Evolutionary conservation across 2,888 invertebrate genomes (phyloP).

Genomic region (Eupithecia exiguata): DNA sequence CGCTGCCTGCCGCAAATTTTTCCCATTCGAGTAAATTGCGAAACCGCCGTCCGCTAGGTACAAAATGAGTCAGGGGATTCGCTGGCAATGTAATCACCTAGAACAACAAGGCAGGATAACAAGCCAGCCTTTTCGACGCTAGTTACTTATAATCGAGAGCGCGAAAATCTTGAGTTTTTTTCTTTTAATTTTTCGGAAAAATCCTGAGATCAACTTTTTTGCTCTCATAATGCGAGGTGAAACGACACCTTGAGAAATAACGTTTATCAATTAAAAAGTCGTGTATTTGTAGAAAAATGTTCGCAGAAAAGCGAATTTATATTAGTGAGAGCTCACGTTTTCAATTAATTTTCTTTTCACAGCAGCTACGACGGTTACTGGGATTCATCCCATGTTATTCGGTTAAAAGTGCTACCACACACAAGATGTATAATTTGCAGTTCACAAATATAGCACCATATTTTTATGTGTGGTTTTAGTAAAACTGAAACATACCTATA

Average conservation of each 20-base stretch:
- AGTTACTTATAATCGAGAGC: conserved; percentile 67
- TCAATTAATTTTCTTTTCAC: conserved; percentile 47
- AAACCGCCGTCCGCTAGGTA: conserved; percentile 73
- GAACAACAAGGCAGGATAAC: conserved; percentile 72
- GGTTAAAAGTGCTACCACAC: conserved; percentile 48
- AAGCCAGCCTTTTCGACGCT: conserved; percentile 61
- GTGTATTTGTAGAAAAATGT: conserved; percentile 10
- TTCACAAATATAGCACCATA: not conserved
- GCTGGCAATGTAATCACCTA: conserved; percentile 72
- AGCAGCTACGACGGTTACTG: conserved; percentile 37
- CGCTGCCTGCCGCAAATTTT: conserved; percentile 68
- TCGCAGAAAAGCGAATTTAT: conserved; percentile 33
- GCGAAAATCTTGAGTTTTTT: conserved; percentile 25
- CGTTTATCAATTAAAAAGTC: conserved; percentile 18
- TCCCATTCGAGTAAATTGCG: conserved; percentile 78
- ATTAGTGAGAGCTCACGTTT: conserved; percentile 40
- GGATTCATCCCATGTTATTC: conserved; percentile 48
- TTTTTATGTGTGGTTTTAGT: not conserved
- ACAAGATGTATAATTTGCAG: not conserved
- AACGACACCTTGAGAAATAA: not conserved
- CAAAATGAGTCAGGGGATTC: conserved; percentile 66
- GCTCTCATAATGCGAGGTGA: not conserved
- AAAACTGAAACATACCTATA: not conserved
- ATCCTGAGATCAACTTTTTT: not conserved
- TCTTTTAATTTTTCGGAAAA: conserved; percentile 21